Evolutionary conservation across 2,888 invertebrate species (phyloP), one percentile per base, ranked within the genome.

Genomic region (Nephrotoma guestfalica): DNA sequence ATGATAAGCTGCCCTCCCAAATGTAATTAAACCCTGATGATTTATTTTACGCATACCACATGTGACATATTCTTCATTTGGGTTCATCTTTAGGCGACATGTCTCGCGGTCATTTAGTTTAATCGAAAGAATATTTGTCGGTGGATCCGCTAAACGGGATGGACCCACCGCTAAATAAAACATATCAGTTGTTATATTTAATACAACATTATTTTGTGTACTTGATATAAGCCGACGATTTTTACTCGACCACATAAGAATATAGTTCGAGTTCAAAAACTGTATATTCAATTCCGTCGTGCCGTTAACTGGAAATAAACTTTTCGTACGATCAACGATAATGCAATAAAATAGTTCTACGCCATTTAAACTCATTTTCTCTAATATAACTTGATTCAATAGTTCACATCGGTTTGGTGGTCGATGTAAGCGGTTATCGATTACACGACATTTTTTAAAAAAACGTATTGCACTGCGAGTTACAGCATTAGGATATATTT

Each of bases 1-100:
- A 5, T 91, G 89, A 71, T 91, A 90, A 0, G 91, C 90, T 0
- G 89, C 88, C 6, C 88, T 87, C 0, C 91, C 92, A 47, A 90
- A 89, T 0, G 91, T 90, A 41, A 92, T 91, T 11, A 92, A 88
- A 83, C 83, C 83, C n/a, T 41, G 83, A 41, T 83, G 83, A 13
- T 6, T 40, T 40, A 83, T 11, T 40, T 83, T 83, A 40, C 40
- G 40, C 41, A 6, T 41, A 83, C 83, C 83, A 40, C 83, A 83
- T 6, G 40, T 40, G 0, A 41, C 13, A 83, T 41, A 13, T 13
- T 40, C 40, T n/a, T 83, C 83, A 40, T 83, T 83, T 13, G 83
- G 41, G 13, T 83, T 41, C 6, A 41, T 83, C 41, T 40, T 40
- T 41, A 41, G 6, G 30, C 41, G 83, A 41, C 83, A 83, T 9